Base-by-base conservation (phyloP, 2,113 vertebrate species). In the Lagenorhynchus albirostris region DNA sequence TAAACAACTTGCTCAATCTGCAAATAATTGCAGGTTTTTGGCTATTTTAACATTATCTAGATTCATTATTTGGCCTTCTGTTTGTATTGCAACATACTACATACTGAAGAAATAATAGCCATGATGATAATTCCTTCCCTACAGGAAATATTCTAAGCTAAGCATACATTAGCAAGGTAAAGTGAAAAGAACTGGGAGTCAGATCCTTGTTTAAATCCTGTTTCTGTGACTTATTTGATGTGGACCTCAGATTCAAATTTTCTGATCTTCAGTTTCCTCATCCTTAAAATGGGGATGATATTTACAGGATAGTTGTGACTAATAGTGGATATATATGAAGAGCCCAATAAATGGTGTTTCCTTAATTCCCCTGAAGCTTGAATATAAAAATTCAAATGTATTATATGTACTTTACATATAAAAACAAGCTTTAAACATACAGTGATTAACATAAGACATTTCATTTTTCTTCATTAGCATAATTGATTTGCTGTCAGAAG, bases 121-220 rank as follows among this genome's bases (percentile, higher is more conserved):
- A 53, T 31, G 2, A 81, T 96, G 53, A 94, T 92, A 86, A 82
- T 94, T 92, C 15, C 44, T 96, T 15, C 23, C 50, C 14, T 79
- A 60, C 4, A 63, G n/a, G 38, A 91, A 97, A 88, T 83, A 76
- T 76, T 97, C 26, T 90, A 93, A 88, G n/a, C 8, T 93, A 88
- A 89, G 41, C 14, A n/a, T 94, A 95, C 25, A 38, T 62, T 89
- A 67, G 53, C 36, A 97, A 89, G 62, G 55, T 86, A 21, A 89
- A 77, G 17, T 71, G 26, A 33, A 77, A 90, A 86, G 60, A 89
- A 77, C 11, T 71, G 8, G 26, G 26, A 9, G n/a, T 77, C 58
- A 77, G n/a, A 71, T 71, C 36, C 71, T 92, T 95, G 33, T 77
- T n/a, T 96, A 92, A 95, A 53, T 73, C 26, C 9, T 95, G 29